Evolutionary conservation across 2,113 vertebrate species (phyloP), one percentile per base, ranked within the genome.

Genomic region (Lepus timidus): DNA sequence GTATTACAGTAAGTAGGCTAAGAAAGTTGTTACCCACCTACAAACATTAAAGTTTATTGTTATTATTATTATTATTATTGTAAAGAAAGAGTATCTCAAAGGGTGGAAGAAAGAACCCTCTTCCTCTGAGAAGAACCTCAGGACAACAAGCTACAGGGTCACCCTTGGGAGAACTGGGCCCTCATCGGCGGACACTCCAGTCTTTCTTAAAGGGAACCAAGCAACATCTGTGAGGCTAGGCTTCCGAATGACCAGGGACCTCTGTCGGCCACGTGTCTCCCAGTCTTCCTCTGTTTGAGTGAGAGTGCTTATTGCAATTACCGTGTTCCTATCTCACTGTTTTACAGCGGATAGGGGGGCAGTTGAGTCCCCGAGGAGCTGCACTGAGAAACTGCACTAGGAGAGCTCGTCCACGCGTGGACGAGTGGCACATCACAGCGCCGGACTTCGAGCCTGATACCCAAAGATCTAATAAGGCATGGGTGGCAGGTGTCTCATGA

Each of bases 51-150:
- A 44, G 44, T 44, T 44, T 44, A 44, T 44, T 44, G 6, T 44
- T 44, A 44, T 44, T 44, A 6, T 44, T 44, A 7, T 44, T 44
- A 6, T 44, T 44, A 7, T 44, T 44, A 7, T 49, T 52, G 16
- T 76, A 89, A 70, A 58, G 22, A 23, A 55, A 79, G 1, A 4
- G 33, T 78, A 8, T 19, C 33, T 67, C 25, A 29, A 2, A 65
- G 17, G 31, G 10, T n/a, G 6, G 58, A 83, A 36, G n/a, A 36
- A 78, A 86, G 19, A n/a, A 85, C 4, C 9, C 10, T 33, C 27
- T 81, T 85, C 25, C 25, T 88, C 33, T 62, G 19, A 68, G 71
- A 78, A 96, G 78, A 88, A 65, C 23, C 36, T 76, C 44, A 67
- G 27, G 36, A 68, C 75, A 76, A 23, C 62, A 68, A 85, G 10